Conservation (phyloP, 1,140 invertebrate species). For the Drosophila pruinosa region DNA sequence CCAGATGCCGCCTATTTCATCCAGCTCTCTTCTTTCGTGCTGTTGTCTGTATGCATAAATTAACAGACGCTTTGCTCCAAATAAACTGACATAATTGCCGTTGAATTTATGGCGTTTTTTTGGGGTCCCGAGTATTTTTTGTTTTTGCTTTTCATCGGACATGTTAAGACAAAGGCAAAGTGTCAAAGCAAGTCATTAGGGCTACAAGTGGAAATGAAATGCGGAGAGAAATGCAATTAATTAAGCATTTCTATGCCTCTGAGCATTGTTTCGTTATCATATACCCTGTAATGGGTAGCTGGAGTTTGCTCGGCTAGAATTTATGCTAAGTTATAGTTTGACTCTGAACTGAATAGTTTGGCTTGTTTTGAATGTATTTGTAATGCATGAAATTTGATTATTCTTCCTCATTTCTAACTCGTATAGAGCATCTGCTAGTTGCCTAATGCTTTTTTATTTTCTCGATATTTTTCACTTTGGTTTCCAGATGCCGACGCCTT, state of each 20-base stretch:
- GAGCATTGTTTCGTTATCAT: slow-evolving; percentile 34
- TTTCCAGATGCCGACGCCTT: slow-evolving; percentile 55
- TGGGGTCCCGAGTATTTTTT: slow-evolving; percentile 20
- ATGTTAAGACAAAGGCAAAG: slow-evolving; percentile 74
- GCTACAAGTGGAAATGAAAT: slow-evolving; percentile 38
- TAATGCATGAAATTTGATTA: no score
- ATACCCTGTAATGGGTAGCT: neutral
- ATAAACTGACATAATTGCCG: slow-evolving; percentile 80
- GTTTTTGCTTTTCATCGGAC: slow-evolving; percentile 34
- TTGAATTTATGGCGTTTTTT: slow-evolving; percentile 63
- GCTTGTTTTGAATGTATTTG: no score
- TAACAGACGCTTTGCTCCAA: slow-evolving; percentile 76
- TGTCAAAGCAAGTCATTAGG: slow-evolving; percentile 81
- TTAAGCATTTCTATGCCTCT: slow-evolving; percentile 65
- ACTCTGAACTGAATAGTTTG: no score
- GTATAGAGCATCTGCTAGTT: neutral
- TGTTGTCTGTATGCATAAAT: slow-evolving; percentile 57
- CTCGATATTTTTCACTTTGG: slow-evolving; percentile 64
- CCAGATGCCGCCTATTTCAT: slow-evolving; percentile 55
- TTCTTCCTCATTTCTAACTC: no score
- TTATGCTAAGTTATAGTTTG: no score
- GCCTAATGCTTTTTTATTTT: neutral
- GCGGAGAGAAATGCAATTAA: slow-evolving; percentile 57
- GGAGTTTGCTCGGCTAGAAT: neutral
- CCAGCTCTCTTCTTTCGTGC: slow-evolving; percentile 11